phyloP scores from a whole-genome alignment of 2,888 invertebrate species.

The Sinhomidia bicolor region DNA sequence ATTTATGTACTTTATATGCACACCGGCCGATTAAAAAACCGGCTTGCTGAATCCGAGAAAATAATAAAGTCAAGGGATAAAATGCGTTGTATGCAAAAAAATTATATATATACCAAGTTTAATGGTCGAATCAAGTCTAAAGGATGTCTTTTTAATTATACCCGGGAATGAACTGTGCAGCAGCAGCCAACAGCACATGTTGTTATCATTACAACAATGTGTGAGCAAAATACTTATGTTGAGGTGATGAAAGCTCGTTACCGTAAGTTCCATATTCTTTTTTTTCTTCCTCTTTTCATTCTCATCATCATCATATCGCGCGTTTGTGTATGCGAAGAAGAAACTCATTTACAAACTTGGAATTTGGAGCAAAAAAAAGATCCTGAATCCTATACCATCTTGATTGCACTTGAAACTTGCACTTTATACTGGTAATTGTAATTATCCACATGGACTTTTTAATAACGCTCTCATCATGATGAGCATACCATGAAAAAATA shows the following conservation, averaged over 20 bases:
- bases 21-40: neutral
- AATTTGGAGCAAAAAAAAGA: neutral
- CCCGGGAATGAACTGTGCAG: neutral
- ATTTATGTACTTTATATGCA: neutral
- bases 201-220: conserved; percentile 13
- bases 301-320: neutral
- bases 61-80: conserved; percentile 1
- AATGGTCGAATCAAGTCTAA: conserved; percentile 9
- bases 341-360: neutral
- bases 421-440: neutral
- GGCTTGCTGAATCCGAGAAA: neutral
- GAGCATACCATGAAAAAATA: neutral
- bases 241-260: neutral
- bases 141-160: conserved; percentile 11
- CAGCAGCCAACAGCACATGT: too few relatives aligned
- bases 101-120: neutral
- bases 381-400: neutral
- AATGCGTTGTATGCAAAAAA: conserved; percentile 15
- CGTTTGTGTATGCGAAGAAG: neutral
- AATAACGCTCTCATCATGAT: neutral
- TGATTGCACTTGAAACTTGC: conserved; percentile 4
- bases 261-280: neutral
- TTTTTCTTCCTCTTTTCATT: too few relatives aligned
- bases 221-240: neutral
- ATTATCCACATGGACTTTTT: neutral